phyloP scores from a whole-genome alignment of 2,888 invertebrate genomes.

The Azorinus chamasolen region DNA sequence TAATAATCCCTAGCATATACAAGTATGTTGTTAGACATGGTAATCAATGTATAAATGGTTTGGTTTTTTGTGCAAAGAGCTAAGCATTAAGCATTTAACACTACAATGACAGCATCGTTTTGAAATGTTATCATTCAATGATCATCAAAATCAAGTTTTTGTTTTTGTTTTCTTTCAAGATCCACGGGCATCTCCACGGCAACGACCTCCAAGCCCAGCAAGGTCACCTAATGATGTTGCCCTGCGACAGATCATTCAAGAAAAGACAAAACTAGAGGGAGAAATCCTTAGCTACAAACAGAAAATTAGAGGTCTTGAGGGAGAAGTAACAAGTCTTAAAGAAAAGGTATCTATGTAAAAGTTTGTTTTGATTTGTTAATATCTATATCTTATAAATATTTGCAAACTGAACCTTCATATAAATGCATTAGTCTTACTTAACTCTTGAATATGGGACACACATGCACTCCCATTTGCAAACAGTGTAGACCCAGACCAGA shows the following conservation, averaged over 20 bases:
- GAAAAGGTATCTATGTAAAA: constrained; percentile 65
- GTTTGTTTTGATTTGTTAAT: background rate
- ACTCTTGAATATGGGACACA: too few relatives aligned
- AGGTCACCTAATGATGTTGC: constrained; percentile 78
- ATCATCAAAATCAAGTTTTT: too few relatives aligned
- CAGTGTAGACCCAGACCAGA: too few relatives aligned
- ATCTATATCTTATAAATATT: too few relatives aligned
- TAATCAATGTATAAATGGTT: too few relatives aligned
- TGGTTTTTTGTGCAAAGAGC: too few relatives aligned
- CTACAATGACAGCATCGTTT: too few relatives aligned
- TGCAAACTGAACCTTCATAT: background rate
- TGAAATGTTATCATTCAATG: too few relatives aligned
- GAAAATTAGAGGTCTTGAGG: constrained; percentile 71
- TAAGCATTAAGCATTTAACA: too few relatives aligned
- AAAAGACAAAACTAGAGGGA: constrained; percentile 81
- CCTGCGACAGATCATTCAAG: constrained; percentile 78
- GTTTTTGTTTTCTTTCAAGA: constrained; percentile 52
- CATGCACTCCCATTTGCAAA: too few relatives aligned
- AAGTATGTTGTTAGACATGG: too few relatives aligned
- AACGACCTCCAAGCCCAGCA: constrained; percentile 74
- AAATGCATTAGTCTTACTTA: background rate
- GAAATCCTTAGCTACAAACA: constrained; percentile 76
- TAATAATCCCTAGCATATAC: too few relatives aligned
- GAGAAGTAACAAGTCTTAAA: constrained; percentile 71
- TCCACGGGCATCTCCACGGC: constrained; percentile 58